Evolutionary conservation across 2,797 vertebrate species (phyloP).

Genomic region (Thamnophis elegans): DNA sequence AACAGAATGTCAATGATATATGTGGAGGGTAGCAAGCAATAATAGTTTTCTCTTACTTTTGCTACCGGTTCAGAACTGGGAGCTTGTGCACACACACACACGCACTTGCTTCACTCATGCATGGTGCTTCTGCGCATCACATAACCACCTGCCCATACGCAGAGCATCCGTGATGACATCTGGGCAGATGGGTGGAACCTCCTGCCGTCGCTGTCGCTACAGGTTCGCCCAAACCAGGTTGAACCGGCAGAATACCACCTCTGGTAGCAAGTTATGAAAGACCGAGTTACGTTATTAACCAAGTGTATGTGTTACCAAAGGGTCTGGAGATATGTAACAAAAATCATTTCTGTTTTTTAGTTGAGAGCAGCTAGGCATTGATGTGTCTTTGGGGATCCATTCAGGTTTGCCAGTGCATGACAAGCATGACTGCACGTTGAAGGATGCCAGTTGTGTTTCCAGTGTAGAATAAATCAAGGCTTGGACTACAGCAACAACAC

Average conservation of each 20-base stretch:
- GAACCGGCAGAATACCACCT: too few species aligned
- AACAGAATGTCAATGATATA: neutral
- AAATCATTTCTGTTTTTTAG: neutral
- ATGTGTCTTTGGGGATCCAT: neutral
- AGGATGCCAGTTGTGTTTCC: neutral
- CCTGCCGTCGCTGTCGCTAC: too few species aligned
- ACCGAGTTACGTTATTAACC: neutral
- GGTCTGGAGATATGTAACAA: neutral
- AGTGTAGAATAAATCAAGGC: neutral
- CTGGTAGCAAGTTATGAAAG: neutral
- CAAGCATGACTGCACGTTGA: neutral
- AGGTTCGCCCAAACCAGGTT: too few species aligned
- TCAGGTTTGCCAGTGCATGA: neutral
- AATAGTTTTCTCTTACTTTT: too few species aligned
- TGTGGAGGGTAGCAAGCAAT: neutral
- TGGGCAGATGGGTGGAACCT: too few species aligned
- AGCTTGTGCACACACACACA: too few species aligned
- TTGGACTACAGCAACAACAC: neutral
- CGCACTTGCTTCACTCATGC: too few species aligned
- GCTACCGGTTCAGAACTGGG: too few species aligned
- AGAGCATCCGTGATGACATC: too few species aligned
- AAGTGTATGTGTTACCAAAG: neutral
- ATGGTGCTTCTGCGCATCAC: too few species aligned
- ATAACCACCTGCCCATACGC: too few species aligned
- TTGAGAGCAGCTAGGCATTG: neutral